These are phyloP conservation scores for Bradynema listronoti DNA, from an alignment of 1,140 invertebrate species.

Conservation along the genomic window DNA sequence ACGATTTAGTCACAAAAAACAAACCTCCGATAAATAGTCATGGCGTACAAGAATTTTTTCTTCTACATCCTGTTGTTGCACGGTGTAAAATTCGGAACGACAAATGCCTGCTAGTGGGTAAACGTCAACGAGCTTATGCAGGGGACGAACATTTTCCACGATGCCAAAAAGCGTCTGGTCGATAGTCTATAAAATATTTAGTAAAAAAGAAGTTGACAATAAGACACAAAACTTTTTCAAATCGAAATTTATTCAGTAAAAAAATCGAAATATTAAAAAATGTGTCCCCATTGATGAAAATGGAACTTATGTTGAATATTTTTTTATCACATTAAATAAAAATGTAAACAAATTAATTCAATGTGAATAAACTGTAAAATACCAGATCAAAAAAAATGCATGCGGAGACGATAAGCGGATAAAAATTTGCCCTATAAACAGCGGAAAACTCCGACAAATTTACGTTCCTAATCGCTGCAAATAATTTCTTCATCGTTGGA, in stretches of 20 bases:
- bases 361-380: no score
- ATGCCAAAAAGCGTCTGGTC: constrained; percentile 7
- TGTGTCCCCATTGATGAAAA: no score
- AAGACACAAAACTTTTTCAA: constrained; percentile 17
- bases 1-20: no score
- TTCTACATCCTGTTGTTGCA: constrained; percentile 15
- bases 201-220: constrained; percentile 4
- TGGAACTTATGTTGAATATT: no score
- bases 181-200: constrained; percentile 26
- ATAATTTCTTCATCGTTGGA: constrained; percentile 13
- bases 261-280: no score
- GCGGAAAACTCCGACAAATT: constrained; percentile 10
- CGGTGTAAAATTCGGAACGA: background rate
- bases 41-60: constrained; percentile 25
- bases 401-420: constrained; percentile 13
- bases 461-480: constrained; percentile 10
- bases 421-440: constrained; percentile 16
- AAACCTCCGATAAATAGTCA: constrained; percentile 24
- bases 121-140: constrained; percentile 26
- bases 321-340: no score
- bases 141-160: constrained; percentile 30
- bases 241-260: no score
- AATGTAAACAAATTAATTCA: no score
- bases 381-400: constrained; percentile 20
- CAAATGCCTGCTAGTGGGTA: constrained; percentile 13